These are phyloP conservation scores for Machimus rusticus DNA, from an alignment of 2,888 invertebrate genomes.

Conservation along the genomic window DNA sequence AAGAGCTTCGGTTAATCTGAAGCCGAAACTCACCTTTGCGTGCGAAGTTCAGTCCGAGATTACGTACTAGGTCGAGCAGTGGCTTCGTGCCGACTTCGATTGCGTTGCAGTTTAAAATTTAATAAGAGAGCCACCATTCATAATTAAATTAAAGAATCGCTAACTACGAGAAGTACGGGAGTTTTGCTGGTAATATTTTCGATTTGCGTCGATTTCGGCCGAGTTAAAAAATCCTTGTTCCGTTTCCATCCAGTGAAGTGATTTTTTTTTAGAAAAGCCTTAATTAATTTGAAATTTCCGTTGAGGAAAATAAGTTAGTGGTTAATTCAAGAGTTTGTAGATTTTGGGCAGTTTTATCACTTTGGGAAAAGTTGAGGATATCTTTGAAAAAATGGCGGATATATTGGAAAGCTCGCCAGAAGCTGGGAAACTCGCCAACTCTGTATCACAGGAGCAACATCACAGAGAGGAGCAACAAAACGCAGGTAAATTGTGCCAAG, in stretches of 20 bases:
- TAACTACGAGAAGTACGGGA: not conserved
- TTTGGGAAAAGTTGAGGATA: not conserved
- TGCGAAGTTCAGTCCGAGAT: constrained; percentile 7
- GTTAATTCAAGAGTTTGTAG: not conserved
- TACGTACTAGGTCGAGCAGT: not conserved
- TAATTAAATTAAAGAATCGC: not conserved
- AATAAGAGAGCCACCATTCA: not conserved
- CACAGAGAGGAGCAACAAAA: constrained; percentile 22
- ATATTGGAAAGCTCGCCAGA: constrained; percentile 40
- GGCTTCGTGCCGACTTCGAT: not conserved
- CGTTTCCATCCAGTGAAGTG: not conserved
- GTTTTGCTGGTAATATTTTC: not conserved
- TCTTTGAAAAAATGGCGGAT: constrained; percentile 41
- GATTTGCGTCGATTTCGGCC: not conserved
- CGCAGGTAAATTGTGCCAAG: not conserved
- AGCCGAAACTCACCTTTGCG: not conserved
- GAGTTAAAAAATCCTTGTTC: not conserved
- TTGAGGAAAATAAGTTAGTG: not conserved
- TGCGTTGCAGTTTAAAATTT: not conserved
- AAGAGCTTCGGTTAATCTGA: constrained; percentile 6
- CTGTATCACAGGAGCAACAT: constrained; percentile 27
- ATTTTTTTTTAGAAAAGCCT: not conserved
- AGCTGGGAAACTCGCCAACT: constrained; percentile 36
- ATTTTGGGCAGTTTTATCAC: not conserved
- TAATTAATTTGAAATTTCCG: not conserved